Conservation (phyloP, 2,113 vertebrate species). For the Tauraco erythrolophus region DNA sequence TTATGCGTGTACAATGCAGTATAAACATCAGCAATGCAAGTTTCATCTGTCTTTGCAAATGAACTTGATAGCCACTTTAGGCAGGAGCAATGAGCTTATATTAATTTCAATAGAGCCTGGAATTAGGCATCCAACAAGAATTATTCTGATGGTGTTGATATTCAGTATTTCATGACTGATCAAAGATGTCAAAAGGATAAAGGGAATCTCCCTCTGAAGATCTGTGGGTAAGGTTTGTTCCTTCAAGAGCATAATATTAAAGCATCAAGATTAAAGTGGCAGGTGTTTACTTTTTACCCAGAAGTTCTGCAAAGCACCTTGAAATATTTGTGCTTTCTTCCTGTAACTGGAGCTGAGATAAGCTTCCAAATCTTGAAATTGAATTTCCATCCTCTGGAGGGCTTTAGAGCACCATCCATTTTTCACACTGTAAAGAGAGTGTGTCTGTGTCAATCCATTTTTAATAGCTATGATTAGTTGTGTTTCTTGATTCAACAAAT, state of each 20-base stretch:
- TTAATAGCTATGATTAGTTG: slow-evolving; percentile 7
- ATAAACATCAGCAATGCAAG: not conserved
- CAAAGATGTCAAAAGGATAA: slow-evolving; percentile 11
- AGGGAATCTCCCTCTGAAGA: not conserved
- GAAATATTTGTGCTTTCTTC: slow-evolving; percentile 4
- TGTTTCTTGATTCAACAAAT: slow-evolving; percentile 11
- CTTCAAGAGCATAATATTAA: slow-evolving; percentile 13
- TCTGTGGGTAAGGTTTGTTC: not conserved
- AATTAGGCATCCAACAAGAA: not conserved
- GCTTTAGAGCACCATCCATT: not conserved
- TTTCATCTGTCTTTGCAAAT: not conserved
- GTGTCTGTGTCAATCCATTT: not conserved
- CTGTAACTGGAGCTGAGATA: not conserved
- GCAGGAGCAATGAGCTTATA: not conserved
- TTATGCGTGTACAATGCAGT: not conserved
- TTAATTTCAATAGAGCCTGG: not conserved
- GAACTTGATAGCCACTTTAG: not conserved
- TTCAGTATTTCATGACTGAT: not conserved
- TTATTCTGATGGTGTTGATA: not conserved
- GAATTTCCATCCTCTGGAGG: not conserved
- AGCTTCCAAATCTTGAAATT: not conserved
- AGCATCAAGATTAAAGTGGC: slow-evolving; percentile 2
- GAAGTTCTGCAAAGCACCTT: slow-evolving; percentile 6
- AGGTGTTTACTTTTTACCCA: not conserved
- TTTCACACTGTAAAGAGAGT: not conserved